Percentiles rank a stretch among this genome's conserved stretches.
Evolutionary conservation across 1,140 invertebrate species (phyloP).

Genomic region (Neoseiulus cucumeris): DNA sequence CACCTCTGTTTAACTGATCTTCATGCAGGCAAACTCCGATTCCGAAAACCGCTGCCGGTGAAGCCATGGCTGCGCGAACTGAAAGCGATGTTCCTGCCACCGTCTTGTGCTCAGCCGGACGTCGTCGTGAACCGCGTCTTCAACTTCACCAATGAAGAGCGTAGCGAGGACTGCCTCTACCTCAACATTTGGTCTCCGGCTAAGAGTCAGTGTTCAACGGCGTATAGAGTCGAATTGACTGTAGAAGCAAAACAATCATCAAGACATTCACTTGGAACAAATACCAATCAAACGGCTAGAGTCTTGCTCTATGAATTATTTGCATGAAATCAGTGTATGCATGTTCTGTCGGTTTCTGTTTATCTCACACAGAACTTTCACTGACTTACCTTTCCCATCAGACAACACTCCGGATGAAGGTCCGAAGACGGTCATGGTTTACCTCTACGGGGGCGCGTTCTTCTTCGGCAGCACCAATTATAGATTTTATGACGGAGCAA

Average conservation of each 20-base stretch:
- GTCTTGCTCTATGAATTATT: too few relatives aligned
- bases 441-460: conserved; percentile 17
- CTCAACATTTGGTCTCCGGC: conserved; percentile 27
- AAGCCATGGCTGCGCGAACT: conserved; percentile 3
- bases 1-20: too few relatives aligned
- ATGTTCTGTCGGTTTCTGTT: too few relatives aligned
- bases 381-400: background rate
- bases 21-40: background rate
- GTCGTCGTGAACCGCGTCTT: conserved; percentile 8
- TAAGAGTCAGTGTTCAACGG: background rate
- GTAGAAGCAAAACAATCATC: too few relatives aligned
- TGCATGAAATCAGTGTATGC: too few relatives aligned
- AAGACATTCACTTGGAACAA: too few relatives aligned
- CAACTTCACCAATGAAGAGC: background rate
- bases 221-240: too few relatives aligned
- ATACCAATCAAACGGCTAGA: too few relatives aligned
- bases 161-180: conserved; percentile 28
- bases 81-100: conserved; percentile 3
- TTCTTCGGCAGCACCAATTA: conserved; percentile 11
- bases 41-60: background rate
- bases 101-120: background rate
- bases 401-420: background rate
- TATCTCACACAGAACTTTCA: too few relatives aligned
- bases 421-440: conserved; percentile 14
- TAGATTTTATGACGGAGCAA: conserved; percentile 40